phyloP scores from a whole-genome alignment of 2,888 invertebrate species.

The Agriopis leucophaearia region DNA sequence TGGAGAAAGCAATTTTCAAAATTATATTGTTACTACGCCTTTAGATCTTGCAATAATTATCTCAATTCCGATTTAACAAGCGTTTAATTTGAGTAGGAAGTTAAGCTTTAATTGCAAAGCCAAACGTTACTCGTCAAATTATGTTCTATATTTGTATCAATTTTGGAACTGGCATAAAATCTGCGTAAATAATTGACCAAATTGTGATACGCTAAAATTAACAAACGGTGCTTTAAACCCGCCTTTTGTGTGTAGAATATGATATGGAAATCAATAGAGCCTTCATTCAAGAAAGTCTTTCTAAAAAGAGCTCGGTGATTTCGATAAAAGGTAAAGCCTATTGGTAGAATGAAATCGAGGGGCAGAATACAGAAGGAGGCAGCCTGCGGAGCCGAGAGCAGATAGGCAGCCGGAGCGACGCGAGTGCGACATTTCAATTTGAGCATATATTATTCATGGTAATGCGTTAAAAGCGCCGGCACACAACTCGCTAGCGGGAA shows the following conservation, averaged over 20 bases:
- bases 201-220: constrained; percentile 10
- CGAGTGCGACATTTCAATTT: constrained; percentile 86
- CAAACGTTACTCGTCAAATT: constrained; percentile 60
- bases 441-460: constrained; percentile 86
- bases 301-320: constrained; percentile 64
- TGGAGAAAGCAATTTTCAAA: constrained; percentile 78
- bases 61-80: constrained; percentile 77
- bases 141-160: constrained; percentile 49
- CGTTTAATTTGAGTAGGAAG: constrained; percentile 76
- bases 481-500: constrained; percentile 73
- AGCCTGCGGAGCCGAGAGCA: constrained; percentile 58
- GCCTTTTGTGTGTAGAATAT: constrained; percentile 30
- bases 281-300: constrained; percentile 52
- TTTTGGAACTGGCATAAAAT: constrained; percentile 36
- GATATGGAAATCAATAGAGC: constrained; percentile 50
- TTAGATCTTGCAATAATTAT: constrained; percentile 81
- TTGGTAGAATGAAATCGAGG: constrained; percentile 70
- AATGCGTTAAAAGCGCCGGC: constrained; percentile 85
- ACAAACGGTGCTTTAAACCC: neutral
- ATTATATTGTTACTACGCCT: constrained; percentile 80
- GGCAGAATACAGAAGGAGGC: constrained; percentile 71
- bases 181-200: constrained; percentile 32
- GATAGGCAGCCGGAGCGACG: constrained; percentile 80
- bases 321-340: constrained; percentile 79
- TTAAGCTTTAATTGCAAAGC: constrained; percentile 69